A percentile compares a stretch with the other conserved stretches of the same genome.
phyloP scores from a whole-genome alignment of 2,888 invertebrate genomes.

The Athalia rosae region DNA sequence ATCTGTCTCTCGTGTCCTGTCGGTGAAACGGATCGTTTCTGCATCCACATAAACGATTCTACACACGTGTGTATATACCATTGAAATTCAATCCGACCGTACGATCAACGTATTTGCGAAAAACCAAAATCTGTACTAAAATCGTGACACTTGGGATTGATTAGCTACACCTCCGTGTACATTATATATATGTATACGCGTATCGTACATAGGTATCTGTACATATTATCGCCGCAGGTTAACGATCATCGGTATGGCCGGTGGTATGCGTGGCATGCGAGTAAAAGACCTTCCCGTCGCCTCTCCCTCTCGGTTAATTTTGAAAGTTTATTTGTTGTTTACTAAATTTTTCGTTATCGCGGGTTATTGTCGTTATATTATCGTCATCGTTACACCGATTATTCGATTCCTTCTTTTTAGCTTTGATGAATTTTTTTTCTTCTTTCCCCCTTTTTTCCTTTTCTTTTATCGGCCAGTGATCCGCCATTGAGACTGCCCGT shows the following conservation, averaged over 20 bases:
- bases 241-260: conserved; percentile 33
- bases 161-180: no score
- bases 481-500: conserved; percentile 23
- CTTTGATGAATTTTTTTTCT: no score
- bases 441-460: neutral
- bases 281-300: conserved; percentile 17
- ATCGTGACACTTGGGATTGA: no score
- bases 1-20: no score
- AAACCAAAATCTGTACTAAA: no score
- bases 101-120: no score
- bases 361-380: neutral
- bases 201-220: neutral
- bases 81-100: no score
- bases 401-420: no score
- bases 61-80: no score
- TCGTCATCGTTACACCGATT: neutral
- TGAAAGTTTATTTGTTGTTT: neutral
- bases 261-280: conserved; percentile 38
- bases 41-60: no score
- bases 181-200: conserved; percentile 17
- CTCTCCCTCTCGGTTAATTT: neutral
- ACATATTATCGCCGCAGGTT: conserved; percentile 12
- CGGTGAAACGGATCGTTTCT: no score
- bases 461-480: conserved; percentile 16
- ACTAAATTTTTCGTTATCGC: no score